phyloP scores from a whole-genome alignment of 2,113 vertebrate genomes.

The Heptranchias perlo region DNA sequence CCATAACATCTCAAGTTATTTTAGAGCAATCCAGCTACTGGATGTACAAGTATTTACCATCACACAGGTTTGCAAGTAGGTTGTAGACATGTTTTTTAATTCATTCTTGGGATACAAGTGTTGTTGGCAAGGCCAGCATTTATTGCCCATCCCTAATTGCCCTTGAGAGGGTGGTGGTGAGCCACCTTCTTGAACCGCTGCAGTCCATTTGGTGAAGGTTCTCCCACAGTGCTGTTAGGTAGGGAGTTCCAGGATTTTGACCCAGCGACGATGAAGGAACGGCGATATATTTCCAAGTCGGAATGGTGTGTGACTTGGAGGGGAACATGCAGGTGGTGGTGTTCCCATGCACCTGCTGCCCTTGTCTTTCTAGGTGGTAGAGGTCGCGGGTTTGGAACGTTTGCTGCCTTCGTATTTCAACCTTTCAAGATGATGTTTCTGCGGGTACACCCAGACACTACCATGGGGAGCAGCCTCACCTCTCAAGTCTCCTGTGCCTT shows the following conservation, averaged over 20 bases:
- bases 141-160: neutral
- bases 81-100: neutral
- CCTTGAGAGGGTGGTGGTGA: neutral
- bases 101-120: too few species aligned
- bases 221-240: too few species aligned
- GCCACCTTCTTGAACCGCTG: too few species aligned
- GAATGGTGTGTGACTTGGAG: too few species aligned
- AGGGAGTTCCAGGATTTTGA: too few species aligned
- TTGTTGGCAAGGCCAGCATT: neutral
- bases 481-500: neutral
- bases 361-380: neutral
- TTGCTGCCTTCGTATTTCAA: neutral
- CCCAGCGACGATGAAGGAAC: too few species aligned
- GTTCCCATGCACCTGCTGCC: too few species aligned
- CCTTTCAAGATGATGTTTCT: neutral
- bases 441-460: neutral
- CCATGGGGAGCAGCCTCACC: neutral
- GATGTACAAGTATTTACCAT: neutral
- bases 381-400: neutral
- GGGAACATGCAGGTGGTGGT: too few species aligned
- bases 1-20: neutral
- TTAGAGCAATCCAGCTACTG: neutral
- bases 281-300: too few species aligned
- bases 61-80: neutral
- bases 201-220: too few species aligned